Evolutionary conservation across 2,888 invertebrate species (phyloP), one percentile per base, ranked within the genome.

Genomic region (Hyposoter dolosus): DNA sequence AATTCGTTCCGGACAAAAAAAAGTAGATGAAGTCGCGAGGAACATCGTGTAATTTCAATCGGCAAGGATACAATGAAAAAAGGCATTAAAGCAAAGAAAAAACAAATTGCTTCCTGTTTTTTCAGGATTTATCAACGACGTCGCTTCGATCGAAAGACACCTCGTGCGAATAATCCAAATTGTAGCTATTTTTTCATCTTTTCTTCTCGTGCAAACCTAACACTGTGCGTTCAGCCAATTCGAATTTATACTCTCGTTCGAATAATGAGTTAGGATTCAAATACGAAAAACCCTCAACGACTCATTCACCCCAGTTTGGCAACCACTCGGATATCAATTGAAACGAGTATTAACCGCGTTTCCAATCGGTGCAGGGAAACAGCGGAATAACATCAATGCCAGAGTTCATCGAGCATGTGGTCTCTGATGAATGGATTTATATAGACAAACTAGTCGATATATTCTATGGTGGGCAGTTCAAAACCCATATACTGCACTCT

Each of bases 1-100:
- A 86, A 86, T 86, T 85, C 72, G 83, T 83, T 76, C 76, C 79
- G 75, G 65, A 68, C 72, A 53, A 83, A 82, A 75, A 76, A 78
- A 78, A 35, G 72, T 76, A 60, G 28, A 74, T 45, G 43, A 15
- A 40, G 40, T 47, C 5, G 43, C 60, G 50, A 56, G 65, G 69
- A 80, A 74, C 56, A 40, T 74, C 43, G 71, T 60, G 83, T 77
- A 77, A 80, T 82, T 85, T 82, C 69, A 78, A 63, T 78, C 75
- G 53, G 23, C n/a, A 50, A 50, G 50, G 77, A 50, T 69, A 78
- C 45, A 50, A 19, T 35, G 45, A 43, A 45, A 66, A 66, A 23
- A 50, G 17, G 32, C 40, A 56, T n/a, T 9, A 56, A 35, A 15
- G 40, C 10, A 3, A n/a, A 23, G 23, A 75, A 75, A 60, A 75